Conservation (phyloP, 1,140 invertebrate genomes). For the Matsumurasca onukii region DNA sequence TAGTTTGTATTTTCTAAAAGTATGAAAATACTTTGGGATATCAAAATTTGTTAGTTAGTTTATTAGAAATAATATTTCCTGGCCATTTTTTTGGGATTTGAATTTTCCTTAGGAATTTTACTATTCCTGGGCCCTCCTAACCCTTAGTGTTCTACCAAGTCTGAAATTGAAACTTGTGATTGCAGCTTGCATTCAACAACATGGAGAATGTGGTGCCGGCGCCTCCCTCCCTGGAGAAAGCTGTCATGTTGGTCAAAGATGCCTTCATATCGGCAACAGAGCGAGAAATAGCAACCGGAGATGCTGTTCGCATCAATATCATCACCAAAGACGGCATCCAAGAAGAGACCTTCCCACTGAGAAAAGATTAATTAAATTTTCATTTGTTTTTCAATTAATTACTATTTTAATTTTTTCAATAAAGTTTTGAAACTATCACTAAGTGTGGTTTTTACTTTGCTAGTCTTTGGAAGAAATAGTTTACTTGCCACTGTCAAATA, state of each 20-base stretch:
- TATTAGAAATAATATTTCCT: too few relatives aligned
- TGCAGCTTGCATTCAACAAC: constrained; percentile 81
- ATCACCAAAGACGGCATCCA: constrained; percentile 88
- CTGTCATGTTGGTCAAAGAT: constrained; percentile 86
- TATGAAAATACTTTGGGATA: too few relatives aligned
- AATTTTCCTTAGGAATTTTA: too few relatives aligned
- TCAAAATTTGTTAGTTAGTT: too few relatives aligned
- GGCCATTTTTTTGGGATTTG: too few relatives aligned
- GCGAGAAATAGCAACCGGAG: constrained; percentile 96
- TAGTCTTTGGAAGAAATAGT: too few relatives aligned
- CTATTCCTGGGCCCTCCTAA: too few relatives aligned
- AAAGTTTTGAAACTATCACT: neutral
- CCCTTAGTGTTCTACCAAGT: too few relatives aligned
- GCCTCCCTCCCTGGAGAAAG: constrained; percentile 74
- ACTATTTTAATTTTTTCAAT: constrained; percentile 15
- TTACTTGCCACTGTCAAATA: too few relatives aligned
- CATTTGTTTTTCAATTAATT: constrained; percentile 29
- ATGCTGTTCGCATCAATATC: constrained; percentile 84
- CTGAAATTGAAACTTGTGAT: too few relatives aligned
- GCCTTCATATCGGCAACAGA: constrained; percentile 96
- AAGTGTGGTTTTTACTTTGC: too few relatives aligned
- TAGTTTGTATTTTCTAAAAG: too few relatives aligned
- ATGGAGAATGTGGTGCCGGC: constrained; percentile 63
- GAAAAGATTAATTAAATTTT: constrained; percentile 69
- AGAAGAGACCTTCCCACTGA: constrained; percentile 65